Conservation (phyloP, 2,888 invertebrate species). For the Timema cristinae region DNA sequence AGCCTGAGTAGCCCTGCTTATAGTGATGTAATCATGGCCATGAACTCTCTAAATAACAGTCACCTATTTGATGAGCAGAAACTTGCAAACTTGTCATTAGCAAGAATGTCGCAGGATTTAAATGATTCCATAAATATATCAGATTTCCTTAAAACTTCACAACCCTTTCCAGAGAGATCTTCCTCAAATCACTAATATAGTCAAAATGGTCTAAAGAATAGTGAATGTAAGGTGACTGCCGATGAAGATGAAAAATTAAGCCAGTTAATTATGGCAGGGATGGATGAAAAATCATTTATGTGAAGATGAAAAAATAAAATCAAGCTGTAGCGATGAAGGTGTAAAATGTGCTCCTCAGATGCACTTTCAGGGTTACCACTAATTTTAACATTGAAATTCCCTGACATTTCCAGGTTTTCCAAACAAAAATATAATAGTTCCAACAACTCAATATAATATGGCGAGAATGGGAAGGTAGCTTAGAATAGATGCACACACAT, state of each 20-base stretch:
- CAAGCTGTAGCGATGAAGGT: too few species aligned
- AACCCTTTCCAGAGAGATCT: background rate
- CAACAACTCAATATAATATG: too few species aligned
- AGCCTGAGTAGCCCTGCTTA: background rate
- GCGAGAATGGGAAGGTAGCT: too few species aligned
- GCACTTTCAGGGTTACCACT: too few species aligned
- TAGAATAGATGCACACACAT: too few species aligned
- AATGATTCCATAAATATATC: background rate
- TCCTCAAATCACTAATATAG: background rate
- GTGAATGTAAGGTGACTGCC: background rate
- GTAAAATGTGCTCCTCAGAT: too few species aligned
- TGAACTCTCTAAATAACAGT: background rate
- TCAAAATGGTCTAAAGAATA: background rate
- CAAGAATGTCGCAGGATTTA: background rate
- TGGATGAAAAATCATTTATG: background rate
- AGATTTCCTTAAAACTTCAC: background rate
- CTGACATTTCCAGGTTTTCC: too few species aligned
- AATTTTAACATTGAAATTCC: too few species aligned
- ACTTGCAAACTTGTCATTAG: background rate
- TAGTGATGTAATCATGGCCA: conserved; percentile 9
- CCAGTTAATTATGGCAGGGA: background rate
- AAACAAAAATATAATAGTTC: too few species aligned
- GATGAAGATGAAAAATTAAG: background rate
- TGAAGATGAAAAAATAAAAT: background rate
- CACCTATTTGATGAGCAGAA: background rate